Evolutionary conservation across 92 coral and sea anemone species (phyloP).

Genomic region (Bergia sp.): DNA sequence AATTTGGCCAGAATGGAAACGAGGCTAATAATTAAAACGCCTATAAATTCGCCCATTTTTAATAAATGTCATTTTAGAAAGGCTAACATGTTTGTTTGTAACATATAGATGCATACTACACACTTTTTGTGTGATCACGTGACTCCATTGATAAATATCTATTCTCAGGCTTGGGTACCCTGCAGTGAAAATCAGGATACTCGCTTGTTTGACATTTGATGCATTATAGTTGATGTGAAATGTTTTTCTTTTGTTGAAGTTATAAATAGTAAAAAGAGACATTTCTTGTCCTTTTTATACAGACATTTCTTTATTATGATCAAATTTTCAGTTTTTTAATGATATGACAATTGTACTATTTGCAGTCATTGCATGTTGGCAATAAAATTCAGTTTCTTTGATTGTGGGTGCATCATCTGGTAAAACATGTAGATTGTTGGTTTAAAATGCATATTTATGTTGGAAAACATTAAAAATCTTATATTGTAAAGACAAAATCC

Average conservation of each 20-base stretch:
- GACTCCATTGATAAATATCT: slow-evolving; percentile 10
- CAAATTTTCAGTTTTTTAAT: background rate
- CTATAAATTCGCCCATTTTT: background rate
- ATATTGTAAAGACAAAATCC: background rate
- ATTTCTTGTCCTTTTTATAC: no score
- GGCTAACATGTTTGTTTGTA: slow-evolving; percentile 20
- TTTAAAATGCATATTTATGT: slow-evolving; percentile 7
- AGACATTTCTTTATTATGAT: background rate
- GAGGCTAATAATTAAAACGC: background rate
- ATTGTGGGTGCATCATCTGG: slow-evolving; percentile 15
- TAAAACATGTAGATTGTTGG: background rate
- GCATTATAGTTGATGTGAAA: background rate
- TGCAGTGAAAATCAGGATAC: slow-evolving; percentile 6
- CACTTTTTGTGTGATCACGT: slow-evolving; percentile 21
- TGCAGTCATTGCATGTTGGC: slow-evolving; percentile 18
- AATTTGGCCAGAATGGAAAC: slow-evolving; percentile 53
- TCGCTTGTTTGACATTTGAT: slow-evolving; percentile 8
- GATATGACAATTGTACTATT: slow-evolving; percentile 10
- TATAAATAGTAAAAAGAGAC: background rate
- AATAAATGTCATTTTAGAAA: background rate
- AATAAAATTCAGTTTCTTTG: slow-evolving; percentile 6
- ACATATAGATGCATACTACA: slow-evolving; percentile 2
- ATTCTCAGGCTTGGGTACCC: slow-evolving; percentile 17
- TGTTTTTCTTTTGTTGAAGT: background rate
- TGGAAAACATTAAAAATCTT: slow-evolving; percentile 10